A percentile compares a stretch with the other conserved stretches of the same genome.
Evolutionary conservation across 2,113 vertebrate species (phyloP).

Genomic region (Cairina moschata): DNA sequence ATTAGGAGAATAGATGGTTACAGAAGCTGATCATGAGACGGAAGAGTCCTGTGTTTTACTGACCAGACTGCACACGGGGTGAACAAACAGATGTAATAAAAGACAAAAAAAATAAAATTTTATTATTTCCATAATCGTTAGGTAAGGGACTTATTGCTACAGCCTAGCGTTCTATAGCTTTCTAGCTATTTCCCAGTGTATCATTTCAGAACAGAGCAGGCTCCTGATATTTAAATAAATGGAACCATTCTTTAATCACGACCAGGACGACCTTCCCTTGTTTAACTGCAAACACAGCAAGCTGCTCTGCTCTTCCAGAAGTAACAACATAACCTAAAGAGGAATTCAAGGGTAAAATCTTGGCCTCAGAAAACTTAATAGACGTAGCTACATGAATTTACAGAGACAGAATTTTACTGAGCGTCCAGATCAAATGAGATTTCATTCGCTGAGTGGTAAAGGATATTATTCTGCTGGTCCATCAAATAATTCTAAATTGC

Average conservation of each 20-base stretch:
- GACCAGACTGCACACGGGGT: background rate
- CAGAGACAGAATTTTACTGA: background rate
- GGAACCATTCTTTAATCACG: background rate
- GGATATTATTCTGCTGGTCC: background rate
- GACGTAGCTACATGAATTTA: background rate
- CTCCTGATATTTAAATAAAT: background rate
- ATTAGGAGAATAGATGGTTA: background rate
- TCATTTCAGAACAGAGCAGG: background rate
- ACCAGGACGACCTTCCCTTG: background rate
- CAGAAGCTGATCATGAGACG: fast-evolving
- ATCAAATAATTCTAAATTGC: background rate
- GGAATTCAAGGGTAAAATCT: background rate
- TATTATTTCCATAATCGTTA: background rate
- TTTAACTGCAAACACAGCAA: background rate
- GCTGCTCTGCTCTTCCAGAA: background rate
- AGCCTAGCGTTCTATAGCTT: background rate
- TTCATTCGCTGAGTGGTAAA: background rate
- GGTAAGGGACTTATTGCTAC: background rate
- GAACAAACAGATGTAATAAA: background rate
- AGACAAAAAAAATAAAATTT: background rate
- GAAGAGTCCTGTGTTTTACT: background rate
- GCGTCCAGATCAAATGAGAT: background rate
- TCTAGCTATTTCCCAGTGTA: background rate
- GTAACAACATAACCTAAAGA: background rate
- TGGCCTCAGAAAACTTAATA: background rate